These are phyloP conservation scores for Rhizomys pruinosus DNA, from an alignment of 2,113 vertebrate species.

Conservation along the genomic window DNA sequence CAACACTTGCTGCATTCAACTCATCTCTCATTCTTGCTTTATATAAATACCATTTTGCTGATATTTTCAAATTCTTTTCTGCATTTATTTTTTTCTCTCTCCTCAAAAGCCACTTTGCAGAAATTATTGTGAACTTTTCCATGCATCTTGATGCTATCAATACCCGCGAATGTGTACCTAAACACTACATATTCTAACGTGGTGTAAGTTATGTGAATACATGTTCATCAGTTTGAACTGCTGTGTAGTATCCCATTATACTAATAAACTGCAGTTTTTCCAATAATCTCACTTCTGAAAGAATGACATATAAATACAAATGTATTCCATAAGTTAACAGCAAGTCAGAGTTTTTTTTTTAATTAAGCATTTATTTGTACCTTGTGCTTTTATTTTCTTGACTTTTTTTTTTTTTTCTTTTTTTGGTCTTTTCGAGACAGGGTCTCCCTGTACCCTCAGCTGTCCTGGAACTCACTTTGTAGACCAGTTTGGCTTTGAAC, in stretches of 20 bases:
- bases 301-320: neutral
- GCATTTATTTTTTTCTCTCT: conserved; percentile 13
- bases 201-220: neutral
- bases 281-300: neutral
- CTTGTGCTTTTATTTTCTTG: neutral
- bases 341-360: neutral
- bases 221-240: neutral
- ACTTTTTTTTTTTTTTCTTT: too few relatives aligned
- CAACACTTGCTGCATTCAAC: neutral
- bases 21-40: neutral
- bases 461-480: too few relatives aligned
- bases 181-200: neutral
- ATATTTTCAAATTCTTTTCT: neutral
- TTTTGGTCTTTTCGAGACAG: too few relatives aligned
- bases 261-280: neutral
- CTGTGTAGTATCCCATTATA: neutral
- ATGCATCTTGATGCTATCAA: neutral
- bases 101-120: neutral
- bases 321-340: neutral
- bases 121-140: neutral
- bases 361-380: too few relatives aligned
- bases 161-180: neutral
- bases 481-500: too few relatives aligned
- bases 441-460: too few relatives aligned
- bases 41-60: neutral